Conservation (phyloP, 2,113 vertebrate species). For the Dasyprocta punctata region DNA sequence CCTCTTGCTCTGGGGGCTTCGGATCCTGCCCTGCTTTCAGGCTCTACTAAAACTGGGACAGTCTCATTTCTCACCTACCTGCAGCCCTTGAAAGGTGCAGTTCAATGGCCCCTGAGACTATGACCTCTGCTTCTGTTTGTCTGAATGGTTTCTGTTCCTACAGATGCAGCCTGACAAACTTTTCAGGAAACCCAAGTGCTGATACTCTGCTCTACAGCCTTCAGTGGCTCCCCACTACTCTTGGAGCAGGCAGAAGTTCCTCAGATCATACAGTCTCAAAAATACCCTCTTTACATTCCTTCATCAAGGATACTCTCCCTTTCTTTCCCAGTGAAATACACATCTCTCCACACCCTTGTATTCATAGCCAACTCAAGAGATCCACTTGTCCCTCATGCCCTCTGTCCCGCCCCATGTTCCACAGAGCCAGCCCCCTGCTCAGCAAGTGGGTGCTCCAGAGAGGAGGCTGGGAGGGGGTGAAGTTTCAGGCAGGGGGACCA, state of each 20-base stretch:
- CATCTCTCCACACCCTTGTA: not conserved
- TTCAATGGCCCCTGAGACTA: not conserved
- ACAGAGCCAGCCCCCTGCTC: not conserved
- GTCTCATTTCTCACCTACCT: not conserved
- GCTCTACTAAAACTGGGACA: not conserved
- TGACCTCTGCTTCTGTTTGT: not conserved
- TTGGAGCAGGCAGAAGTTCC: not conserved
- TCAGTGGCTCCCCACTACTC: not conserved
- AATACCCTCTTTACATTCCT: not conserved
- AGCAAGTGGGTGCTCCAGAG: no score
- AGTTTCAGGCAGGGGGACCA: not conserved
- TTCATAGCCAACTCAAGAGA: not conserved
- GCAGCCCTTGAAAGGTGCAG: not conserved
- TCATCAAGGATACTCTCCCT: not conserved
- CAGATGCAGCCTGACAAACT: not conserved
- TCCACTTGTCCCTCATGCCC: not conserved
- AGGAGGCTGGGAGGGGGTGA: not conserved
- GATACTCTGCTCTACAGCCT: not conserved
- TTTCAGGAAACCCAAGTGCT: not conserved
- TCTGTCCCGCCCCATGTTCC: not conserved
- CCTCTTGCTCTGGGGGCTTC: not conserved
- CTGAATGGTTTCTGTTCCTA: not conserved
- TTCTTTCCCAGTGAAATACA: not conserved
- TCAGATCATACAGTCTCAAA: not conserved
- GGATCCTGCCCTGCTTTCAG: not conserved